phyloP scores from a whole-genome alignment of 2,888 invertebrate genomes.

The Cistogaster globosa region DNA sequence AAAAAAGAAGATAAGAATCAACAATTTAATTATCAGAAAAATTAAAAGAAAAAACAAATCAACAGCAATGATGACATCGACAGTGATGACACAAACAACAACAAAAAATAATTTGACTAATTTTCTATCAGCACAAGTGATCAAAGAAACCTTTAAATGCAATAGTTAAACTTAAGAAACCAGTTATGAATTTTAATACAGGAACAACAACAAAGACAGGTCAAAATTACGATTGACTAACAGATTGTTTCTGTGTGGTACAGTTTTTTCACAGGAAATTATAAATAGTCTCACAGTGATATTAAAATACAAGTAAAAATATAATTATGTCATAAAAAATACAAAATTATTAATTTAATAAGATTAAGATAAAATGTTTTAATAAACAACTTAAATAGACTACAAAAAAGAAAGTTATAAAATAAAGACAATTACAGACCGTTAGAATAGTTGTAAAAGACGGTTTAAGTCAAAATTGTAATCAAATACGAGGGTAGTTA shows the following conservation, averaged over 20 bases:
- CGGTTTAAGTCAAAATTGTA: neutral
- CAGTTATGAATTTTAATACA: conserved; percentile 41
- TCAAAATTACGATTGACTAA: neutral
- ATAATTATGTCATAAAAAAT: conserved; percentile 62
- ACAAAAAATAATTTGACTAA: conserved; percentile 47
- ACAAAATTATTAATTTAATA: conserved; percentile 35
- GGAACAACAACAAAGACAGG: neutral
- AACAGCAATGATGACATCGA: neutral
- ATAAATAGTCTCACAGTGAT: neutral
- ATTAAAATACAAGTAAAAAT: conserved; percentile 21
- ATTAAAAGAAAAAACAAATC: conserved; percentile 3
- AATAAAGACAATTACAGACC: neutral
- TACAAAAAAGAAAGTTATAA: neutral
- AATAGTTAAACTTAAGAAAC: conserved; percentile 40
- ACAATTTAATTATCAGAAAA: conserved; percentile 57
- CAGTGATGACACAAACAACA: conserved; percentile 38
- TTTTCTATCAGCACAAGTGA: conserved; percentile 59
- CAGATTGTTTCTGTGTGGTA: neutral
- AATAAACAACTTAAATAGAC: neutral
- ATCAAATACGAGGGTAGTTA: neutral
- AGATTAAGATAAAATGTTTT: conserved; percentile 41
- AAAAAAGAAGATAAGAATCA: conserved; percentile 52
- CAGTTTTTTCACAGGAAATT: conserved; percentile 60
- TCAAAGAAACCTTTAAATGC: conserved; percentile 16
- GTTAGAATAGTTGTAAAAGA: neutral